These are phyloP conservation scores for Thalpophila matura DNA, from an alignment of 2,888 invertebrate genomes.

Conservation along the genomic window DNA sequence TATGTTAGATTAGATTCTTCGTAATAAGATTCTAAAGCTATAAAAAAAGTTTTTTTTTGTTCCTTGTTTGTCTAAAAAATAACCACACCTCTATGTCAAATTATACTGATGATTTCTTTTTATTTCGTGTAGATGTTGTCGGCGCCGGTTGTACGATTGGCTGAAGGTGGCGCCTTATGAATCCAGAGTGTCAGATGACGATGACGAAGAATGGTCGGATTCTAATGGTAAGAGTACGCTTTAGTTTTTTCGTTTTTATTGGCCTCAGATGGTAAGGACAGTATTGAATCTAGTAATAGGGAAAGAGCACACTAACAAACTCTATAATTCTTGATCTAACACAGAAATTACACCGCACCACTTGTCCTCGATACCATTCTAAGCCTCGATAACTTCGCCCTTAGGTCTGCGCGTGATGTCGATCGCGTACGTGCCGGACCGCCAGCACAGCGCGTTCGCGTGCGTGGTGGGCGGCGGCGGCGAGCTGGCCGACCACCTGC, in stretches of 20 bases:
- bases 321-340: too few species aligned
- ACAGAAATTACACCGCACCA: too few species aligned
- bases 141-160: conserved; percentile 97
- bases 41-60: too few species aligned
- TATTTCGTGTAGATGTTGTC: conserved; percentile 92
- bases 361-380: too few species aligned
- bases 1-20: too few species aligned
- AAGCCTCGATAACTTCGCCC: neutral
- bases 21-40: too few species aligned
- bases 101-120: neutral
- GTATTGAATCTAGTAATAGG: too few species aligned
- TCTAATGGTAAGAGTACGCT: conserved; percentile 86
- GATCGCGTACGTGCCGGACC: conserved; percentile 96
- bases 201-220: conserved; percentile 98
- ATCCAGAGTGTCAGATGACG: conserved; percentile 92
- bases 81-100: neutral
- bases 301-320: too few species aligned
- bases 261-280: too few species aligned
- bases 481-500: conserved; percentile 97
- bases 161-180: conserved; percentile 96
- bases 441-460: conserved; percentile 96
- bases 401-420: conserved; percentile 95
- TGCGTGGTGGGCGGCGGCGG: conserved; percentile 97
- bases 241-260: neutral
- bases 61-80: too few species aligned